Evolutionary conservation across 2,113 vertebrate species (phyloP).

Genomic region (Dolichallabes microphthalmus): DNA sequence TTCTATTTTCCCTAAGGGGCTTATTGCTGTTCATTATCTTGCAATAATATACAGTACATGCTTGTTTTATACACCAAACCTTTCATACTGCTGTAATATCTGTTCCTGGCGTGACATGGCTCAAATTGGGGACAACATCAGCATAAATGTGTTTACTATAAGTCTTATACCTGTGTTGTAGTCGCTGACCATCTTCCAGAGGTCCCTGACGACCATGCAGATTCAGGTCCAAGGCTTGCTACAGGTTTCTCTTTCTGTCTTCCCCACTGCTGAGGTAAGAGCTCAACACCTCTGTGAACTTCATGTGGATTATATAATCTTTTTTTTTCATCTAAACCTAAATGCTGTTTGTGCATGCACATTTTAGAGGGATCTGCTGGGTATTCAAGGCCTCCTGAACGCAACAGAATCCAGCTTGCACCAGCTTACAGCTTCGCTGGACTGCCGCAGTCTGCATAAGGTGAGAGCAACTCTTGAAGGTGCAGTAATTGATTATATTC

Average conservation of each 20-base stretch:
- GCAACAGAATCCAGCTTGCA: conserved; percentile 85
- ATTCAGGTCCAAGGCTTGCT: conserved; percentile 84
- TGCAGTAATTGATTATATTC: too few relatives aligned
- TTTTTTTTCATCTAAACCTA: background rate
- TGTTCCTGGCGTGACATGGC: background rate
- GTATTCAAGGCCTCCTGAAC: conserved; percentile 87
- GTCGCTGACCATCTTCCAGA: conserved; percentile 86
- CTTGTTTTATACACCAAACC: background rate
- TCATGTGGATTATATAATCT: background rate
- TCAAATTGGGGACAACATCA: background rate
- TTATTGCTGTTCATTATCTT: background rate
- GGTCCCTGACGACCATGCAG: conserved; percentile 90
- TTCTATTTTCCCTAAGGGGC: too few relatives aligned
- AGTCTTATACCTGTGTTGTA: conserved; percentile 60
- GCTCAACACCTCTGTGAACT: background rate
- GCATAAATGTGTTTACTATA: background rate
- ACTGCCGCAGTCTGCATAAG: conserved; percentile 94
- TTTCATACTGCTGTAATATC: background rate
- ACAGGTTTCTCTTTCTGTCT: conserved; percentile 78
- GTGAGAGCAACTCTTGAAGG: conserved; percentile 62
- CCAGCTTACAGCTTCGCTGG: conserved; percentile 88
- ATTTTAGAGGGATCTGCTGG: conserved; percentile 86
- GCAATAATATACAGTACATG: background rate
- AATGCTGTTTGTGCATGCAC: background rate
- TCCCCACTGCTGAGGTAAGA: conserved; percentile 85